Conservation (phyloP, 2,797 vertebrate species). For the Scomberomorus guttatus region DNA sequence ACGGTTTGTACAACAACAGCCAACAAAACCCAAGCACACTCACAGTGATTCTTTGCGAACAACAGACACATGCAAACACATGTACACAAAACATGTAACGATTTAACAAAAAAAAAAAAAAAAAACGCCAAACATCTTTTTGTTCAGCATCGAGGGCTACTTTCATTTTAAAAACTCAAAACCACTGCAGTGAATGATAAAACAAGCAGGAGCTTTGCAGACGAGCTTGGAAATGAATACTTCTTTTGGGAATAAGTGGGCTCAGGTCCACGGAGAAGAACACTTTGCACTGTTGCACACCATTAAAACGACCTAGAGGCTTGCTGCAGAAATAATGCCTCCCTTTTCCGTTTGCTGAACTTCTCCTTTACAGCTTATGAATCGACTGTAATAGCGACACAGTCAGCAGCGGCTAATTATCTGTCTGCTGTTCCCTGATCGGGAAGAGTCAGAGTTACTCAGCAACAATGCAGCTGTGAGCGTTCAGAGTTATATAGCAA, state of each 20-base stretch:
- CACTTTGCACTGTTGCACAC: neutral
- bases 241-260: constrained; percentile 11
- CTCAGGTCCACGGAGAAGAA: neutral
- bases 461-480: constrained; percentile 42
- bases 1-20: constrained; percentile 5
- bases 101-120: neutral
- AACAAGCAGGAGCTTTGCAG: neutral
- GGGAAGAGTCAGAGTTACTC: constrained; percentile 64
- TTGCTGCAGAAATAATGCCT: neutral
- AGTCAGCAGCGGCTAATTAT: neutral
- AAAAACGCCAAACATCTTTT: neutral
- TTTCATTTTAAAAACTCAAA: neutral
- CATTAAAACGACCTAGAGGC: neutral
- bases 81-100: neutral
- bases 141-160: neutral
- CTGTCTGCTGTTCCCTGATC: constrained; percentile 9
- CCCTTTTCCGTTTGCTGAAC: neutral
- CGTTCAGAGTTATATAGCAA: constrained; percentile 55
- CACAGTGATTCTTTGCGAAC: neutral
- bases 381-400: neutral
- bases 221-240: constrained; percentile 11
- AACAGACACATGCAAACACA: neutral
- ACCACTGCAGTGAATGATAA: neutral
- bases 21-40: constrained; percentile 11
- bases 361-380: constrained; percentile 34